Percentiles rank a stretch among this genome's conserved stretches.
Conservation (phyloP, 2,888 invertebrate species). For the Trissolcus japonicus region DNA sequence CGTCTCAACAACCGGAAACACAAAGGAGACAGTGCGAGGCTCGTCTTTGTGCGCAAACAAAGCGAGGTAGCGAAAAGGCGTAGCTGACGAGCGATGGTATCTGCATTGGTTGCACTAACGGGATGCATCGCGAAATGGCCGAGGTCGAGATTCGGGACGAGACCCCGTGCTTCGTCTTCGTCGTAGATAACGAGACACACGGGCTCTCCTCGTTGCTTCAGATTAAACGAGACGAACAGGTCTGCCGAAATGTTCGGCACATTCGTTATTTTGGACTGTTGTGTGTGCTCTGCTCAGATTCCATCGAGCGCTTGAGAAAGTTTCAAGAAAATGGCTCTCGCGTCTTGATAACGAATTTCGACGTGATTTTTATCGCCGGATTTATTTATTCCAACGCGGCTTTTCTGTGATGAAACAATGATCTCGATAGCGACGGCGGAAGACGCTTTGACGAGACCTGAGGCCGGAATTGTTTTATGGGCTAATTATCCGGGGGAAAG, state of each 20-base stretch:
- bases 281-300: conserved; percentile 50
- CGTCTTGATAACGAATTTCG: conserved; percentile 43
- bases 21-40: conserved; percentile 60
- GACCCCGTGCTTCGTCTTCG: conserved; percentile 52
- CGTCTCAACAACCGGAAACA: conserved; percentile 61
- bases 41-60: conserved; percentile 35
- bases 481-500: conserved; percentile 32
- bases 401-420: conserved; percentile 25
- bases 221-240: conserved; percentile 58
- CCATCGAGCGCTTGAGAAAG: conserved; percentile 55
- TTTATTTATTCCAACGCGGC: conserved; percentile 37
- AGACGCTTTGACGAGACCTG: conserved; percentile 30
- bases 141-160: conserved; percentile 53
- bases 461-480: conserved; percentile 24
- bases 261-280: conserved; percentile 58
- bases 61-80: conserved; percentile 44
- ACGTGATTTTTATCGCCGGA: conserved; percentile 45
- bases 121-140: conserved; percentile 59
- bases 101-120: conserved; percentile 64
- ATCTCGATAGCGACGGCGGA: conserved; percentile 28
- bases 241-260: conserved; percentile 29
- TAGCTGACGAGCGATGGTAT: conserved; percentile 63
- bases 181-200: conserved; percentile 59
- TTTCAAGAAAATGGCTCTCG: conserved; percentile 44
- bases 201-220: conserved; percentile 50